Evolutionary conservation across 1,140 invertebrate species (phyloP).

Genomic region (Tigriopus japonicus): DNA sequence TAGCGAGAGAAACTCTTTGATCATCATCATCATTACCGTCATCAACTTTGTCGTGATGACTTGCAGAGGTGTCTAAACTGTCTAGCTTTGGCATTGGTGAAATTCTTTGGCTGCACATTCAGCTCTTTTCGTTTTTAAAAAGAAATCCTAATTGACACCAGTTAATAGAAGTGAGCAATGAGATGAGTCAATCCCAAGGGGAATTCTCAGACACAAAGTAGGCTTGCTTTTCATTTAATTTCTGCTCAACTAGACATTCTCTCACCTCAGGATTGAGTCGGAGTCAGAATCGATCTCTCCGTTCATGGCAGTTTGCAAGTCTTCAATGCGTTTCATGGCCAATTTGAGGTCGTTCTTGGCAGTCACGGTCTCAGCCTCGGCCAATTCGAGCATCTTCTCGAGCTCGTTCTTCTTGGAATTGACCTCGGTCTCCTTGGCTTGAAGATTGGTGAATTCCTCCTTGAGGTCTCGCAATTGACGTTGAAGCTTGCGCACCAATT

Average conservation of each 20-base stretch:
- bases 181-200: too few relatives aligned
- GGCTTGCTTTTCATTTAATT: background rate
- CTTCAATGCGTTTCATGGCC: conserved; percentile 60
- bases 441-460: conserved; percentile 43
- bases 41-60: background rate
- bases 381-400: conserved; percentile 39
- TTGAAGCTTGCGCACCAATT: conserved; percentile 49
- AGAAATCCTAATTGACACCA: background rate
- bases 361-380: conserved; percentile 28
- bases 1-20: background rate
- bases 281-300: conserved; percentile 27
- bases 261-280: background rate
- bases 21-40: background rate
- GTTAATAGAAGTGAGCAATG: background rate
- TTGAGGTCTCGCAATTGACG: conserved; percentile 43
- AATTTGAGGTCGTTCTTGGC: conserved; percentile 46
- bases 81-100: background rate
- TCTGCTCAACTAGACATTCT: background rate
- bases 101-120: background rate
- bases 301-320: conserved; percentile 63
- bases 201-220: background rate
- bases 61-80: background rate
- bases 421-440: conserved; percentile 48
- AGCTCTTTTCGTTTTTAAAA: background rate
- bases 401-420: conserved; percentile 43